Conservation (phyloP, 2,888 invertebrate genomes). For the Trachelus tabidus region DNA sequence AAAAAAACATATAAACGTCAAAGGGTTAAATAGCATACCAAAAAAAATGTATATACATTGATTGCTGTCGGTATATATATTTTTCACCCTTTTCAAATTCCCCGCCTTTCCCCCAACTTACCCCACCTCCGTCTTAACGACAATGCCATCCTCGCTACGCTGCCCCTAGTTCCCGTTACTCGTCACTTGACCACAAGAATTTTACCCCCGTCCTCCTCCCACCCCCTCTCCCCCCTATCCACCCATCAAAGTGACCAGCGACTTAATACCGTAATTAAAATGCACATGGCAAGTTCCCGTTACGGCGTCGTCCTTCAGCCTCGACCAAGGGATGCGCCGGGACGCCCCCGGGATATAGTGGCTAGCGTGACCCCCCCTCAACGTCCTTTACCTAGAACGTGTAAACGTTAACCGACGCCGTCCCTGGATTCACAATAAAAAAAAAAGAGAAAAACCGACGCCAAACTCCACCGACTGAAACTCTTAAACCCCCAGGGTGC, state of each 20-base stretch:
- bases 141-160: neutral
- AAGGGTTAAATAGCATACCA: neutral
- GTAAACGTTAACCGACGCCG: neutral
- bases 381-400: neutral
- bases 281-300: conserved; percentile 53
- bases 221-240: conserved; percentile 8
- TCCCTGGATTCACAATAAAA: neutral
- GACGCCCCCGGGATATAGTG: neutral
- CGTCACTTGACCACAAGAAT: neutral
- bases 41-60: neutral
- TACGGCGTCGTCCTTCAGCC: conserved; percentile 36
- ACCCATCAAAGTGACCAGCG: conserved; percentile 39
- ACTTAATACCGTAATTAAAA: conserved; percentile 59
- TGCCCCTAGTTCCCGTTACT: neutral
- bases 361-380: neutral
- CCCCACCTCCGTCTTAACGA: neutral
- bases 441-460: neutral
- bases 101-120: too few species aligned
- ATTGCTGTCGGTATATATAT: neutral
- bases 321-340: neutral
- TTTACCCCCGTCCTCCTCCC: neutral
- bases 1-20: neutral
- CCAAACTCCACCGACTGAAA: neutral
- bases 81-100: neutral
- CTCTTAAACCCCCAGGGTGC: neutral